Conservation (phyloP, 2,888 invertebrate species). For the Rhaphigaster nebulosa region DNA sequence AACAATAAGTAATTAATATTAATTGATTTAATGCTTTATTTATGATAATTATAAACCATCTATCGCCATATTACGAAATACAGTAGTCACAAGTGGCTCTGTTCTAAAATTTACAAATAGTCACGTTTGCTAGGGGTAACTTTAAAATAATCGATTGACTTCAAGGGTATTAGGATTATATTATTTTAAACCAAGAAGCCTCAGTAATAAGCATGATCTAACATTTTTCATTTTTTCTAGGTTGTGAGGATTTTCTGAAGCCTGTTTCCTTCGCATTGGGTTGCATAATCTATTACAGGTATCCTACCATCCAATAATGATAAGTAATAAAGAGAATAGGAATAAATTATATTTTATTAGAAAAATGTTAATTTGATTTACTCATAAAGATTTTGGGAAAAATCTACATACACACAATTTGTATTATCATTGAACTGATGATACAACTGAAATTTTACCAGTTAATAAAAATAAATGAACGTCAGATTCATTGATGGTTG, state of each 20-base stretch:
- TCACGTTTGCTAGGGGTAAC: background rate
- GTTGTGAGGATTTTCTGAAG: slow-evolving; percentile 8
- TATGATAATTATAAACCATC: no score
- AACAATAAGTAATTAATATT: no score
- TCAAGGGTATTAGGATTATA: background rate
- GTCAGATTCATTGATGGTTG: background rate
- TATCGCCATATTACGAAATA: background rate
- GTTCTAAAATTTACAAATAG: background rate
- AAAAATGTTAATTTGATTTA: background rate
- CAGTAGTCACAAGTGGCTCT: background rate
- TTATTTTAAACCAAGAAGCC: slow-evolving; percentile 4
- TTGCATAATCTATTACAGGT: slow-evolving; percentile 17
- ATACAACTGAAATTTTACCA: no score
- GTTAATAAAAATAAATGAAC: no score
- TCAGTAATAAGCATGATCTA: background rate
- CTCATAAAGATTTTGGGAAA: background rate
- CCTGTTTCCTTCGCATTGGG: background rate
- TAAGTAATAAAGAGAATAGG: no score
- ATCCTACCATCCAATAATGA: background rate
- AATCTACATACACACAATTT: background rate
- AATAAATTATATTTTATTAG: background rate
- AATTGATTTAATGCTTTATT: no score
- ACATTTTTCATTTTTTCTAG: slow-evolving; percentile 36
- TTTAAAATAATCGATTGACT: background rate
- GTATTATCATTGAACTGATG: background rate